Evolutionary conservation across 2,888 invertebrate species (phyloP).

Genomic region (Epinotia bilunana): DNA sequence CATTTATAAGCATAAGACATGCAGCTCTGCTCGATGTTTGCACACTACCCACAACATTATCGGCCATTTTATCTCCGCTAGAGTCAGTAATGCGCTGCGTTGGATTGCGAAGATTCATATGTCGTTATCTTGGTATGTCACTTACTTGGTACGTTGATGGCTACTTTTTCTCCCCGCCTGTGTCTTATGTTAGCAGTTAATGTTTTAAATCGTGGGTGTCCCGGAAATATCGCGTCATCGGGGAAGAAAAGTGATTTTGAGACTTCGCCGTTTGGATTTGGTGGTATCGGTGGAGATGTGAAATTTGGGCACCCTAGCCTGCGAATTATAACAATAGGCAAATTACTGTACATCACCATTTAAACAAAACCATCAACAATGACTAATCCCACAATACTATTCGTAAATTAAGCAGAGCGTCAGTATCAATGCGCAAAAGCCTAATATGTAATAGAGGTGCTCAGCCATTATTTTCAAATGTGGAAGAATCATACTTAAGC

Average conservation of each 20-base stretch:
- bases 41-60: slow-evolving; percentile 8
- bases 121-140: slow-evolving; percentile 10
- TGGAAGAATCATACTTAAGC: too few species aligned
- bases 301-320: slow-evolving; percentile 95
- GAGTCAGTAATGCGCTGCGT: background rate
- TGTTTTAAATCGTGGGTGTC: slow-evolving; percentile 98
- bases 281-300: slow-evolving; percentile 88
- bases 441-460: too few species aligned
- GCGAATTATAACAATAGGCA: slow-evolving; percentile 54
- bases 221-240: slow-evolving; percentile 95
- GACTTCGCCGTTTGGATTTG: slow-evolving; percentile 88
- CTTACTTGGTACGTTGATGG: slow-evolving; percentile 97
- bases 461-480: too few species aligned
- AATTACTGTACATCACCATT: background rate
- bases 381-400: background rate
- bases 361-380: too few species aligned
- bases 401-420: too few species aligned
- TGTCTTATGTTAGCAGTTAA: slow-evolving; percentile 96
- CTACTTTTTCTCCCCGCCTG: slow-evolving; percentile 96
- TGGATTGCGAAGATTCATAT: background rate
- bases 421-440: too few species aligned
- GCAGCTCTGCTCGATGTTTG: background rate
- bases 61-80: slow-evolving; percentile 10
- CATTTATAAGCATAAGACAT: too few species aligned
- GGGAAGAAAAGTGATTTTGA: slow-evolving; percentile 96